phyloP scores from a whole-genome alignment of 2,888 invertebrate species.

The Sesia bembeciformis region DNA sequence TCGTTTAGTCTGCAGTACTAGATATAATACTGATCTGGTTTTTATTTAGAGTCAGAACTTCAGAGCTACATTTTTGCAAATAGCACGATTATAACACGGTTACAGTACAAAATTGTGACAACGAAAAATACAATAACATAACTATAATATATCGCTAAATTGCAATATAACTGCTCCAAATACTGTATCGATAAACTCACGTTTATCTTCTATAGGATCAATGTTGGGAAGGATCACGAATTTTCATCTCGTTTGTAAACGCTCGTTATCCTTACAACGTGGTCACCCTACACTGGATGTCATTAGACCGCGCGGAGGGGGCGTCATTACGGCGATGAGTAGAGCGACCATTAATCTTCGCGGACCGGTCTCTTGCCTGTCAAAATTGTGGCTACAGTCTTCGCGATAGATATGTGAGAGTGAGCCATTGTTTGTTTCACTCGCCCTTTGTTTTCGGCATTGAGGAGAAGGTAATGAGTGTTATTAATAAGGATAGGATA shows the following conservation, averaged over 20 bases:
- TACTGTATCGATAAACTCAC: too few species aligned
- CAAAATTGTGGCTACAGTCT: slow-evolving; percentile 65
- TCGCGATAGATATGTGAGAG: slow-evolving; percentile 34
- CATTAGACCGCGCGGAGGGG: slow-evolving; percentile 63
- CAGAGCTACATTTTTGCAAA: too few species aligned
- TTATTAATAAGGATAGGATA: not conserved
- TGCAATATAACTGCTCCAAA: too few species aligned
- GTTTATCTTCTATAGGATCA: too few species aligned
- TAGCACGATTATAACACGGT: too few species aligned
- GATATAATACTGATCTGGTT: too few species aligned
- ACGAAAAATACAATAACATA: too few species aligned
- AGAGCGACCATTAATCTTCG: slow-evolving; percentile 67
- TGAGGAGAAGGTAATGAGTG: not conserved
- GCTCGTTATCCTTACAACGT: not conserved
- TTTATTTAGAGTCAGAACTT: too few species aligned
- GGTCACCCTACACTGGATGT: slow-evolving; percentile 54
- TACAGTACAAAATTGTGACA: too few species aligned
- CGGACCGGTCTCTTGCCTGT: slow-evolving; percentile 64
- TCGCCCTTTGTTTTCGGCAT: slow-evolving; percentile 26
- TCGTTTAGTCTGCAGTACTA: too few species aligned
- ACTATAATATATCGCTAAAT: too few species aligned
- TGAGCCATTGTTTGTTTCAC: slow-evolving; percentile 18
- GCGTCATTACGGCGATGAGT: slow-evolving; percentile 73
- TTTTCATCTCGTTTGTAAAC: not conserved
- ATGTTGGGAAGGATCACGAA: not conserved